These are phyloP conservation scores for Hybos culiciformis DNA, from an alignment of 2,888 invertebrate genomes.

Conservation along the genomic window DNA sequence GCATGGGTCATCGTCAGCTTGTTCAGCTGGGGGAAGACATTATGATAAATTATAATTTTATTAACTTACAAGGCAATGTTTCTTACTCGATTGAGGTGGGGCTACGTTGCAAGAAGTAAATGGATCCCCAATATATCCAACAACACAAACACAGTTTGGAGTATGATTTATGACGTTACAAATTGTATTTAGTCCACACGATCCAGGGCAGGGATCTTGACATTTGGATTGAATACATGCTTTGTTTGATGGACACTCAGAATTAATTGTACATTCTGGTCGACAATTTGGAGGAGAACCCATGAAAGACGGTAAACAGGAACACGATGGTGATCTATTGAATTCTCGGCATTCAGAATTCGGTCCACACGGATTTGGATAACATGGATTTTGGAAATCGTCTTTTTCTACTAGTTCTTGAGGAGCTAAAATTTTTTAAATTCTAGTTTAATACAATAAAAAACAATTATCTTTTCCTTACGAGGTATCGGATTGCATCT, in stretches of 20 bases:
- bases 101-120: constrained; percentile 40
- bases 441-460: background rate
- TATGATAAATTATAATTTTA: background rate
- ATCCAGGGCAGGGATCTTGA: constrained; percentile 54
- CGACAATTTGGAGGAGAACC: constrained; percentile 56
- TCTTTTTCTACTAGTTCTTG: constrained; percentile 24
- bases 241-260: constrained; percentile 51
- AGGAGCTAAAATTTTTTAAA: background rate
- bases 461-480: constrained; percentile 22
- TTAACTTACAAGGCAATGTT: constrained; percentile 5
- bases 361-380: constrained; percentile 40
- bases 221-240: constrained; percentile 66
- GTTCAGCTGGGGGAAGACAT: constrained; percentile 17
- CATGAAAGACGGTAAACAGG: constrained; percentile 50
- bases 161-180: constrained; percentile 64
- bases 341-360: constrained; percentile 42
- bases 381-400: constrained; percentile 34
- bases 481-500: constrained; percentile 44
- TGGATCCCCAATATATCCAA: constrained; percentile 29
- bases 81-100: too few species aligned
- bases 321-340: constrained; percentile 55
- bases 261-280: constrained; percentile 65
- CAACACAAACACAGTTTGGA: constrained; percentile 59
- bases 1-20: constrained; percentile 31
- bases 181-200: constrained; percentile 57